phyloP scores from a whole-genome alignment of 2,797 vertebrate species.

The Diplodus sargus region DNA sequence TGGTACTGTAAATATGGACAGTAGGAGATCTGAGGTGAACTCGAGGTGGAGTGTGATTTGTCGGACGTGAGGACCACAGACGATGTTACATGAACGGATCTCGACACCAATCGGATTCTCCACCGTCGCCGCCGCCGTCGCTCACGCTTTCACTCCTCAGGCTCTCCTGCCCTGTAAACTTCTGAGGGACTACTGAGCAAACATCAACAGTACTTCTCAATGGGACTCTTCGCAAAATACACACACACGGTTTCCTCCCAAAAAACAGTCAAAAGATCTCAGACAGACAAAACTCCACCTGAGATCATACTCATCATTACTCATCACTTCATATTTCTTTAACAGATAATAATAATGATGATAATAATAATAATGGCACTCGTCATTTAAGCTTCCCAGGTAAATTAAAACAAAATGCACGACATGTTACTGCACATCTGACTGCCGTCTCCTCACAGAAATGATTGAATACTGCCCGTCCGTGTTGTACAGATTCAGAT shows the following conservation, averaged over 20 bases:
- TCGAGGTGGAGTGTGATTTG: conserved; percentile 18
- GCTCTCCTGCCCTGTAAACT: conserved; percentile 68
- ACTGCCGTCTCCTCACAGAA: conserved; percentile 29
- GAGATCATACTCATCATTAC: background rate
- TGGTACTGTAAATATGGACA: conserved; percentile 58
- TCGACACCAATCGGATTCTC: conserved; percentile 35
- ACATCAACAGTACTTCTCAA: conserved; percentile 16
- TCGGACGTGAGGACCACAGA: conserved; percentile 48
- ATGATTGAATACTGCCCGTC: conserved; percentile 52
- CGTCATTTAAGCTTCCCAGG: conserved; percentile 35
- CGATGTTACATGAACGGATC: conserved; percentile 47
- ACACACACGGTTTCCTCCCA: background rate
- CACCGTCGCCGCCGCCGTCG: conserved; percentile 33
- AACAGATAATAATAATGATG: conserved; percentile 16
- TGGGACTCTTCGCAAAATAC: conserved; percentile 6
- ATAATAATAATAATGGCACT: conserved; percentile 7
- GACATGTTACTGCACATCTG: conserved; percentile 5
- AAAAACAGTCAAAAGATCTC: background rate
- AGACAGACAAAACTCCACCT: conserved; percentile 11
- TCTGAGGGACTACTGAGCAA: conserved; percentile 33
- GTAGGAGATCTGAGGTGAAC: conserved; percentile 42
- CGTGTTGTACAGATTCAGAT: conserved; percentile 65
- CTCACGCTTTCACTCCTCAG: conserved; percentile 34
- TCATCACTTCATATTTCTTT: conserved; percentile 10
- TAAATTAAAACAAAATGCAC: conserved; percentile 3